Conservation (phyloP, 2,797 vertebrate genomes). For the Morus bassanus region DNA sequence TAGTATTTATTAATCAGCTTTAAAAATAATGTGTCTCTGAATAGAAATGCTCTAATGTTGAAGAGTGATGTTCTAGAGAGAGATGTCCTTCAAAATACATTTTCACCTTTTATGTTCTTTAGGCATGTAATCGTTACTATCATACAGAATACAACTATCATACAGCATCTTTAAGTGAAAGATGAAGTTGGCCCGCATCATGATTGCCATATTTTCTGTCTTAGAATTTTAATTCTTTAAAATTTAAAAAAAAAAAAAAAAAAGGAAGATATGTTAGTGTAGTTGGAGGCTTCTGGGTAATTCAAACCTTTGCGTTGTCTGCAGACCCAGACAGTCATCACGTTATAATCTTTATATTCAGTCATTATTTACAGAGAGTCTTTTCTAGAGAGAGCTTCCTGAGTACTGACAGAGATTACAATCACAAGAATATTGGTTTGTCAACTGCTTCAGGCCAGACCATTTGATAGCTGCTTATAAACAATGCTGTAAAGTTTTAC, state of each 20-base stretch:
- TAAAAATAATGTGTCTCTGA: background rate
- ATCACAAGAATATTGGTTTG: background rate
- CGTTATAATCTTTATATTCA: background rate
- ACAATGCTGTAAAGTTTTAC: background rate
- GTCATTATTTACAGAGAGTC: background rate
- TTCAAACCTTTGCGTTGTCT: background rate
- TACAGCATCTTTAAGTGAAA: background rate
- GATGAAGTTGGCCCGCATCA: accelerated
- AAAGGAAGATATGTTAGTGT: accelerated
- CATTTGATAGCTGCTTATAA: background rate
- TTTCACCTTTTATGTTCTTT: background rate
- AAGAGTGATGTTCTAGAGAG: background rate
- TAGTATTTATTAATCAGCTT: background rate
- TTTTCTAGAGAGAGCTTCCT: background rate
- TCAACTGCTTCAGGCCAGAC: background rate
- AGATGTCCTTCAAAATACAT: background rate
- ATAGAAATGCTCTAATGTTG: background rate
- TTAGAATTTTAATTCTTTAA: background rate
- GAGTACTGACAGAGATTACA: background rate
- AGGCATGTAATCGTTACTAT: background rate
- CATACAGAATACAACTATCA: background rate
- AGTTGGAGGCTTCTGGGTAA: background rate
- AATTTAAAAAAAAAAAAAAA: background rate
- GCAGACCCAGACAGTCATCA: background rate
- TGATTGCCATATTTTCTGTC: background rate